Evolutionary conservation across 1,140 invertebrate genomes (phyloP), one percentile per base, ranked within the genome.

Genomic region (Brachionus angularis): DNA sequence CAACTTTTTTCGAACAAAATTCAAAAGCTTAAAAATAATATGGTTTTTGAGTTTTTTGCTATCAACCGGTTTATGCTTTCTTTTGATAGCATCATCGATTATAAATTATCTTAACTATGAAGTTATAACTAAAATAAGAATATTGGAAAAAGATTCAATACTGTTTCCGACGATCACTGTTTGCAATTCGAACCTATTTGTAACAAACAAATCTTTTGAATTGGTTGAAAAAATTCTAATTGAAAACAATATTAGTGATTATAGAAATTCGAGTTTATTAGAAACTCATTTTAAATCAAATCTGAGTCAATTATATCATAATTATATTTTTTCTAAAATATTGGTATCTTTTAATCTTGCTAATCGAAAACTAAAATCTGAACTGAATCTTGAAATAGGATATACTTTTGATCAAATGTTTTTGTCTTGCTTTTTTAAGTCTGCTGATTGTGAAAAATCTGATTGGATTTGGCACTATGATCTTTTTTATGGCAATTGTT

Each of bases 101-200:
- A 25, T 47, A 5, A 36, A 67, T 16, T 67, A 29, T 34, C 12
- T 46, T 5, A 21, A 46, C 34, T 67, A 47, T 29, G 42, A 67
- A 18, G 62, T 47, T 3, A 16, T 50, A n/a, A 67, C 62, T 23
- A 67, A 44, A 29, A 67, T 67, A 29, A 29, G 44, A 46, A 42
- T 67, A 18, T 12, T 49, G 14, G 62, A 67, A 5, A 46, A 31
- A 36, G 27, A 34, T 16, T 50, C 42, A 7, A 29, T 67, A 16
- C 39, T 23, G 29, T 67, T 67, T 67, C 62, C 62, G 14, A 10
- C 62, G 21, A 42, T 67, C 21, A 67, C 62, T 27, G 29, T 67
- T n/a, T 67, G 62, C 25, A 67, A 67, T 47, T 1, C 14, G 1
- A 67, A 67, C 29, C 23, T 21, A 44, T 67, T 67, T 36, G 12